Evolutionary conservation across 2,888 invertebrate species (phyloP), one percentile per base, ranked within the genome.

Genomic region (Andrena praecox): DNA sequence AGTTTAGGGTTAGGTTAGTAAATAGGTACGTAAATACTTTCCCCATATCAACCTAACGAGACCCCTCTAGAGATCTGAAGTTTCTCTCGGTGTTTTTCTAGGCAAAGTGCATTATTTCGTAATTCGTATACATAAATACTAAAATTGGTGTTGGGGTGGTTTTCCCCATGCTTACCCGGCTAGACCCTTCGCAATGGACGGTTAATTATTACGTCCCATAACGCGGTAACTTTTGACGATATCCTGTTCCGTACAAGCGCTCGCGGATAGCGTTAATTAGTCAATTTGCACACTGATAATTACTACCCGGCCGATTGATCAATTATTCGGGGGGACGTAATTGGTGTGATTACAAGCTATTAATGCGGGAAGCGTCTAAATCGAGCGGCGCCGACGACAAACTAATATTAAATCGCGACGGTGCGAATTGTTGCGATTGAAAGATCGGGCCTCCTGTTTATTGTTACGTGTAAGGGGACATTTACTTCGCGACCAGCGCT

Each of bases 401-500:
- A 35, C 68, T 24, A 29, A 33, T 24, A 24, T 67, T 62, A 66
- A 35, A n/a, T 52, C 12, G 16, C n/a, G 6, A 35, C 31, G 42
- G 31, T n/a, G 3, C 33, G 5, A 31, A 10, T n/a, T 68, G 2
- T 35, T 35, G 10, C 16, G 4, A 35, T 20, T 4, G 5, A 29
- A 54, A n/a, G 3, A 48, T 31, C 0, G 0, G 27, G 10, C 20
- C 52, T 5, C 42, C 42, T 6, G 29, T 42, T 4, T 20, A 29
- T 24, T n/a, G n/a, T 8, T 16, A 7, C 0, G 35, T 24, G 42
- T 42, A 16, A n/a, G 31, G 24, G 33, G 31, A 60, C 94, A 94
- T 97, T 97, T 89, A 97, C 97, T 91, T 96, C 95, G 90, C 98
- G 96, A 87, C 96, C 97, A 52, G 97, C 97, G 12, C 96, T 94